These are phyloP conservation scores for Pycnomerus fuliginosus DNA, from an alignment of 2,888 invertebrate genomes.

Conservation along the genomic window DNA sequence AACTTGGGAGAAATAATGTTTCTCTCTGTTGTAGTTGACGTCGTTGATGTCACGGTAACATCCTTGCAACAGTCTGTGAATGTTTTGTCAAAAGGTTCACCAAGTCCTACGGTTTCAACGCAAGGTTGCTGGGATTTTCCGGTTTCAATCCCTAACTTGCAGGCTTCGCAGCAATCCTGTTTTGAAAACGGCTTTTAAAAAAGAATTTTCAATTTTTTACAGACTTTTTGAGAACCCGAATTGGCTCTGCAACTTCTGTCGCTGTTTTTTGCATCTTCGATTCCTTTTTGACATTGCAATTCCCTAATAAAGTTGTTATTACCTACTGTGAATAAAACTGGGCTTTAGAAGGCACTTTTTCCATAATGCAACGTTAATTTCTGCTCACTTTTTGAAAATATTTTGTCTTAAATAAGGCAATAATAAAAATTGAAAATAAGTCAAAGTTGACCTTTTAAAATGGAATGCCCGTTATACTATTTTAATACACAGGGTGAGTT, in stretches of 20 bases:
- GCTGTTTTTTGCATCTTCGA: slow-evolving; percentile 54
- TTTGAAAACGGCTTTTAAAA: not conserved
- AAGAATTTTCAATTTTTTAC: slow-evolving; percentile 1
- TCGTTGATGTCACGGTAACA: slow-evolving; percentile 20
- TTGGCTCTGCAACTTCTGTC: slow-evolving; percentile 26
- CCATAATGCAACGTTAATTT: too few relatives aligned
- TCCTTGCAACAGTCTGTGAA: slow-evolving; percentile 63
- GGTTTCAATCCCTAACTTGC: slow-evolving; percentile 63
- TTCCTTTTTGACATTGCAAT: slow-evolving; percentile 56
- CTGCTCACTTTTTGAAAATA: too few relatives aligned
- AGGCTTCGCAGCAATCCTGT: slow-evolving; percentile 64
- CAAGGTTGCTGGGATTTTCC: slow-evolving; percentile 60
- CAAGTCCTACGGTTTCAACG: slow-evolving; percentile 57
- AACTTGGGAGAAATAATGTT: slow-evolving; percentile 21
- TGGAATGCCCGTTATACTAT: too few relatives aligned
- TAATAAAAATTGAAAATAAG: too few relatives aligned
- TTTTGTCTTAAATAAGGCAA: too few relatives aligned
- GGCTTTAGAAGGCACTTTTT: not conserved
- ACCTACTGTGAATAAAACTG: slow-evolving; percentile 5
- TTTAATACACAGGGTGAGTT: too few relatives aligned
- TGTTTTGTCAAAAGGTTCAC: slow-evolving; percentile 61
- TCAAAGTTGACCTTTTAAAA: too few relatives aligned
- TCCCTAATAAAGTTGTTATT: slow-evolving; percentile 55
- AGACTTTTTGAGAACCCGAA: slow-evolving; percentile 31
- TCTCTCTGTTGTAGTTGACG: slow-evolving; percentile 28